Evolutionary conservation across 2,113 vertebrate genomes (phyloP).

Genomic region (Tilapia sparmanii): DNA sequence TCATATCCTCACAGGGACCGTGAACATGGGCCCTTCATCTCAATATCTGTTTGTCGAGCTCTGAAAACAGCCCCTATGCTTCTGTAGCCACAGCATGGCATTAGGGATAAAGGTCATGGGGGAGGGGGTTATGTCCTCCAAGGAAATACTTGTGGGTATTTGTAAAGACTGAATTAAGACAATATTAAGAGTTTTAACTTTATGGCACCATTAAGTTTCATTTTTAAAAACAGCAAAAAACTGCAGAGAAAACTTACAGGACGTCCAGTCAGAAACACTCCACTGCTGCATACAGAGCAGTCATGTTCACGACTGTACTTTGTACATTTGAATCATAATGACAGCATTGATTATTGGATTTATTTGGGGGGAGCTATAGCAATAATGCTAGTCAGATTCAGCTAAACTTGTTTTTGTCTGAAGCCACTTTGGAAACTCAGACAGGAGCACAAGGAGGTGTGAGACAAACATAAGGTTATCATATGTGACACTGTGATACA

Average conservation of each 20-base stretch:
- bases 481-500: background rate
- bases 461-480: background rate
- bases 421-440: background rate
- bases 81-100: background rate
- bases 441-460: background rate
- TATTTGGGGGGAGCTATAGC: background rate
- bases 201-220: background rate
- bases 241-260: background rate
- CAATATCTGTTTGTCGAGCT: background rate
- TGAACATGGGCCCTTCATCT: background rate
- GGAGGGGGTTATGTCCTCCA: background rate
- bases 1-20: background rate
- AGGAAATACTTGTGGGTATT: background rate
- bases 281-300: background rate
- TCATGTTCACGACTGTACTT: background rate
- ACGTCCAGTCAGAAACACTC: background rate
- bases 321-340: background rate
- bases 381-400: background rate
- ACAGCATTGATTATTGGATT: background rate
- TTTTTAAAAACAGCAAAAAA: background rate
- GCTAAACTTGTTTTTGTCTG: background rate
- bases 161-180: background rate
- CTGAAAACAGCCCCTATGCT: background rate
- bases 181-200: background rate
- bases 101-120: background rate